phyloP scores from a whole-genome alignment of 2,113 vertebrate species.

The Coreoperca whiteheadi region DNA sequence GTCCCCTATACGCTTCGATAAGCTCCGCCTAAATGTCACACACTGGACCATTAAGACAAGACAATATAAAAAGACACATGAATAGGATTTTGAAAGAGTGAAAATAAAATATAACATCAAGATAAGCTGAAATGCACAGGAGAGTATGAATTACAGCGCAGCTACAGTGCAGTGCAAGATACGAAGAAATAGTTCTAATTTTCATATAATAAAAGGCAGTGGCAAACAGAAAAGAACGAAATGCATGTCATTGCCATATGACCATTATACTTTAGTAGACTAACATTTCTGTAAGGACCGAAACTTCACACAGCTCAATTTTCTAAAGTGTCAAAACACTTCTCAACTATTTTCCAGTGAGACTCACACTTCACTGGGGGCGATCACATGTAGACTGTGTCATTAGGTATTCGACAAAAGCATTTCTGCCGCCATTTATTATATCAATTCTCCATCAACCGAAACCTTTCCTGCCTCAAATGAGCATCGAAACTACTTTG shows the following conservation, averaged over 20 bases:
- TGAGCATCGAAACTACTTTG: conserved; percentile 31
- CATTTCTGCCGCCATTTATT: conserved; percentile 31
- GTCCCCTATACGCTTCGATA: too few species aligned
- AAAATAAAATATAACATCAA: background rate
- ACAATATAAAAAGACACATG: background rate
- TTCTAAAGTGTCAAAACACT: background rate
- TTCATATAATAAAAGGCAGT: background rate
- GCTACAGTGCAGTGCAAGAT: background rate
- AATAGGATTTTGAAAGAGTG: background rate
- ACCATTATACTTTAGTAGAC: too few species aligned
- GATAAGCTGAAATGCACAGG: background rate
- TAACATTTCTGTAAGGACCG: background rate
- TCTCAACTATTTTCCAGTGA: background rate
- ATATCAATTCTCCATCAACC: conserved; percentile 47
- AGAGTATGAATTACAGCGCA: background rate
- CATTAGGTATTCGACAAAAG: conserved; percentile 45
- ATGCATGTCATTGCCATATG: background rate
- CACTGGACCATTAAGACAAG: background rate
- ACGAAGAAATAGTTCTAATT: background rate
- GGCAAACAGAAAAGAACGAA: background rate
- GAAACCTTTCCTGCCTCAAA: conserved; percentile 20
- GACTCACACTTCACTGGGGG: background rate
- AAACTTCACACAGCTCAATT: background rate
- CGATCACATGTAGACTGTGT: background rate
- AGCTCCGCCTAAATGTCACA: too few species aligned